These are phyloP conservation scores for Tethya wilhelma DNA, from an alignment of 37 sponge, comb jelly and placozoan genomes.

Conservation along the genomic window DNA sequence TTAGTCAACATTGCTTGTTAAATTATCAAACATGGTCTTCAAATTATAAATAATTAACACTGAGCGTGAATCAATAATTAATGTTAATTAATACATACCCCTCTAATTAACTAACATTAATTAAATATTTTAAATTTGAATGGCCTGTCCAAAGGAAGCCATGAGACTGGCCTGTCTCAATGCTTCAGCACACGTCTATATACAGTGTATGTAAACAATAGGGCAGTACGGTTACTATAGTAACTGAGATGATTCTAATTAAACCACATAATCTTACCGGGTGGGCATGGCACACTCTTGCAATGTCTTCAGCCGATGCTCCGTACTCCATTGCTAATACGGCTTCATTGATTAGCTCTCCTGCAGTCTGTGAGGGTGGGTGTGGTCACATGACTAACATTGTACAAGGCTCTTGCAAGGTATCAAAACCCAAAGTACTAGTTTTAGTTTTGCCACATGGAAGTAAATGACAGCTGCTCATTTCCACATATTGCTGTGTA, in stretches of 20 bases:
- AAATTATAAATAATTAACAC: too few species aligned
- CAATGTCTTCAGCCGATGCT: slow-evolving; percentile 94
- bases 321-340: slow-evolving; percentile 98
- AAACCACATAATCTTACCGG: slow-evolving; percentile 56
- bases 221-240: background rate
- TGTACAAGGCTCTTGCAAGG: too few species aligned
- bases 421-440: background rate
- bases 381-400: background rate
- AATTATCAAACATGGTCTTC: too few species aligned
- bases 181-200: too few species aligned
- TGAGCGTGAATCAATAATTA: too few species aligned
- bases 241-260: background rate
- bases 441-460: too few species aligned
- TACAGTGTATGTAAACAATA: background rate
- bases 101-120: background rate
- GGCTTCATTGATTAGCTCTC: slow-evolving; percentile 96
- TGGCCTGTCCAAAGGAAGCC: background rate
- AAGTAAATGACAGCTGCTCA: too few species aligned
- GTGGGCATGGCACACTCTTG: slow-evolving; percentile 97
- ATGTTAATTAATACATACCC: too few species aligned
- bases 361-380: slow-evolving; percentile 63
- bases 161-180: too few species aligned
- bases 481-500: too few species aligned
- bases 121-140: slow-evolving; percentile 1
- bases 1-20: too few species aligned